A percentile compares a stretch with the other conserved stretches of the same genome.
Evolutionary conservation across 2,113 vertebrate genomes (phyloP).

Genomic region (Colinus virginianus): DNA sequence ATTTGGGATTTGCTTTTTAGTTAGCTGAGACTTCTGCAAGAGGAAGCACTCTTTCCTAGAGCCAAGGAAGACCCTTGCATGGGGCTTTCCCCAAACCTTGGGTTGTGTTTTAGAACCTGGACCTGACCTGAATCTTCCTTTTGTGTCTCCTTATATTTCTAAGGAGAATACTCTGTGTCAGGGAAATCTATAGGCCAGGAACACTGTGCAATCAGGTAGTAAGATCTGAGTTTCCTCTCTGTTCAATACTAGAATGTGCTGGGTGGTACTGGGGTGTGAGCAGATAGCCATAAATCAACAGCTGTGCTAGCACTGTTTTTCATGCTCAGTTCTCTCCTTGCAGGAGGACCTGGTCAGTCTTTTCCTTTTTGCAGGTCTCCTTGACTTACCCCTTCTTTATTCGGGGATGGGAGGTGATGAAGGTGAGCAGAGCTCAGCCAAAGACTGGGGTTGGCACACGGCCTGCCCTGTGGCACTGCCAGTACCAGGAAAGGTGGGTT

Average conservation of each 20-base stretch:
- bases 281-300: constrained; percentile 3
- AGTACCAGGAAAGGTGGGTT: not conserved
- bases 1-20: not conserved
- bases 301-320: constrained; percentile 50
- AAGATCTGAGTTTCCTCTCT: constrained; percentile 50
- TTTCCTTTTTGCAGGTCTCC: not conserved
- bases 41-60: not conserved
- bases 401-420: not conserved
- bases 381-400: not conserved
- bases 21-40: not conserved
- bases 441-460: not conserved
- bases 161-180: not conserved
- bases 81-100: not conserved
- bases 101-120: not conserved
- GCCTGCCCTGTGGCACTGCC: not conserved
- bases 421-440: not conserved
- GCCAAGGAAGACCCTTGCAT: not conserved
- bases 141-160: not conserved
- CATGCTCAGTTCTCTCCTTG: not conserved
- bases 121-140: not conserved
- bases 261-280: constrained; percentile 39
- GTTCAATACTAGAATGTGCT: constrained; percentile 45
- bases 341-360: not conserved
- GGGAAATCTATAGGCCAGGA: constrained; percentile 3
- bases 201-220: constrained; percentile 15